Evolutionary conservation across 37 sponge, comb jelly and placozoan species (phyloP).

Genomic region (Spongilla lacustris): DNA sequence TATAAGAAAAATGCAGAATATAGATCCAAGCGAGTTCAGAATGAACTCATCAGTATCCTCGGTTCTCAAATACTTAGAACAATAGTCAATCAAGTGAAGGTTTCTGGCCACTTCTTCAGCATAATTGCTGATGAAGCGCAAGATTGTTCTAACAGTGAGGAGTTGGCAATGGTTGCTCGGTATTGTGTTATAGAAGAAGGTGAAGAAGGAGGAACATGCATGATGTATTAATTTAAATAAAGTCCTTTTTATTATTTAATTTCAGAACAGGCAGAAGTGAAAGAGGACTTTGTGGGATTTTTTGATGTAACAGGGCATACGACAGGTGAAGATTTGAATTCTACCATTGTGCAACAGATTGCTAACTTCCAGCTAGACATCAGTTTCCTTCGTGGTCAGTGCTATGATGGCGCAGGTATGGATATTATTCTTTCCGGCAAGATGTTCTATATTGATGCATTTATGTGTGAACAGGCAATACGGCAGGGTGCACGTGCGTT

Average conservation of each 20-base stretch:
- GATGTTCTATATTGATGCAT: no score
- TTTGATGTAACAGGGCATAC: slow-evolving; percentile 38
- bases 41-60: slow-evolving; percentile 45
- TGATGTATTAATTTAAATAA: no score
- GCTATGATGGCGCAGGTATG: slow-evolving; percentile 80
- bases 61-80: slow-evolving; percentile 21
- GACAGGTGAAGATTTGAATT: slow-evolving; percentile 59
- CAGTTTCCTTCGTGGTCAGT: slow-evolving; percentile 64
- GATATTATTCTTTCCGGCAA: no score
- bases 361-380: slow-evolving; percentile 39
- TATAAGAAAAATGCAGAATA: slow-evolving; percentile 64
- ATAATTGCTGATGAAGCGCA: slow-evolving; percentile 62
- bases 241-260: slow-evolving; percentile 29
- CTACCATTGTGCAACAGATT: slow-evolving; percentile 35
- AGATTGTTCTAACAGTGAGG: slow-evolving; percentile 71
- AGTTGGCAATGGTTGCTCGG: no score
- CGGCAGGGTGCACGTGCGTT: slow-evolving; percentile 27
- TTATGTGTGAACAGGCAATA: no score
- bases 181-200: no score
- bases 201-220: no score
- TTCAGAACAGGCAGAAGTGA: slow-evolving; percentile 38
- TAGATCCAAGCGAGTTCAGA: slow-evolving; percentile 45
- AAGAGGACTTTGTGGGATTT: slow-evolving; percentile 58
- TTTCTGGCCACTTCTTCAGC: slow-evolving; percentile 29
- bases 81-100: slow-evolving; percentile 47